Evolutionary conservation across 2,113 vertebrate genomes (phyloP).

Genomic region (Isurus oxyrinchus): DNA sequence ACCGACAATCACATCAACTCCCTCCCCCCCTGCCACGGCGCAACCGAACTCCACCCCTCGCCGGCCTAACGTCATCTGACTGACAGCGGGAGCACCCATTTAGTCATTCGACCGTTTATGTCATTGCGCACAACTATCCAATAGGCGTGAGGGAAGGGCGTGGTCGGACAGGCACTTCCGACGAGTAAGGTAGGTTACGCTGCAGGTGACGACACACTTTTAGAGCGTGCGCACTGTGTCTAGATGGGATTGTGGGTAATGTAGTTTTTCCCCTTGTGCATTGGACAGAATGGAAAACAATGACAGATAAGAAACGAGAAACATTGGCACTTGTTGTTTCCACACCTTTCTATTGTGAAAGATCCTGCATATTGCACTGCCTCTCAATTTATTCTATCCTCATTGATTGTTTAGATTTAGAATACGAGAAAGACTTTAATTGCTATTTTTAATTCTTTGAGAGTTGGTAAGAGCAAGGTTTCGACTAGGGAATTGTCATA

Average conservation of each 20-base stretch:
- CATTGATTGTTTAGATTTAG: neutral
- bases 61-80: neutral
- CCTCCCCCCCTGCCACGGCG: neutral
- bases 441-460: neutral
- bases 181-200: neutral
- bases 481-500: no score
- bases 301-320: neutral
- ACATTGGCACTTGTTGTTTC: neutral
- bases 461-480: neutral
- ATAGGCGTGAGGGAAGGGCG: neutral
- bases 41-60: neutral
- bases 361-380: neutral
- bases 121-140: neutral
- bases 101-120: neutral
- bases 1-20: slow-evolving; percentile 34
- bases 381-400: neutral
- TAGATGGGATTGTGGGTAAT: neutral
- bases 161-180: neutral
- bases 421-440: neutral
- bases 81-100: neutral
- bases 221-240: neutral
- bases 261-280: neutral
- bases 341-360: neutral
- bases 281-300: neutral
- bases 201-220: neutral